phyloP scores from a whole-genome alignment of 2,797 vertebrate species.

The Pantherophis vulpinus region DNA sequence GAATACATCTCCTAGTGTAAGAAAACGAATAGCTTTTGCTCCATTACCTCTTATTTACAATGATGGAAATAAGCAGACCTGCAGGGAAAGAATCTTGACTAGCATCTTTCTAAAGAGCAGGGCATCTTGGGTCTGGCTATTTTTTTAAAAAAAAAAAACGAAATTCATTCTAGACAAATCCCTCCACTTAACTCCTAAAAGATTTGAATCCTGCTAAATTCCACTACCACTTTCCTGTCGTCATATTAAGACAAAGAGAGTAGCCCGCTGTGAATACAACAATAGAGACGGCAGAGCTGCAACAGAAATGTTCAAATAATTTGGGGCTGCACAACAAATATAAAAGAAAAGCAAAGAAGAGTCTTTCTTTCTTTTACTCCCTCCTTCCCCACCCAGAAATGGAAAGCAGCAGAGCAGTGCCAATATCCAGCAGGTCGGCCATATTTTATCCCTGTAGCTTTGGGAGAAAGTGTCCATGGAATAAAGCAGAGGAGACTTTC shows the following conservation, averaged over 20 bases:
- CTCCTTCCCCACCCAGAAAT: conserved; percentile 34
- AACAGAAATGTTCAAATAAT: conserved; percentile 56
- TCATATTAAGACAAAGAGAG: conserved; percentile 71
- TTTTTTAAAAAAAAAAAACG: not conserved
- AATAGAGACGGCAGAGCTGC: conserved; percentile 58
- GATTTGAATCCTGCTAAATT: conserved; percentile 66
- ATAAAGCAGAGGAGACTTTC: conserved; percentile 34
- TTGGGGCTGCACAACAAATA: conserved; percentile 24
- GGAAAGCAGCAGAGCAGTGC: conserved; percentile 49
- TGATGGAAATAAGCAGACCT: conserved; percentile 66
- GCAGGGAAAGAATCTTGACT: conserved; percentile 72
- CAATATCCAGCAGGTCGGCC: conserved; percentile 57
- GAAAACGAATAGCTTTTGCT: conserved; percentile 76
- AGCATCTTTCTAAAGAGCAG: conserved; percentile 62
- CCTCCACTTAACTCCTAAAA: conserved; percentile 73
- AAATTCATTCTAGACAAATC: conserved; percentile 74
- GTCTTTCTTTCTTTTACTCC: conserved; percentile 42
- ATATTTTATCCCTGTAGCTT: conserved; percentile 49
- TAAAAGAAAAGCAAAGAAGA: conserved; percentile 50
- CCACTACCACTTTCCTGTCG: conserved; percentile 55
- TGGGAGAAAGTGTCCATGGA: conserved; percentile 48
- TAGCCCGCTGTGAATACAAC: conserved; percentile 63
- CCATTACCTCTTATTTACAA: conserved; percentile 77
- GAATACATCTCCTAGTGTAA: conserved; percentile 71
- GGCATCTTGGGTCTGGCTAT: conserved; percentile 16